Evolutionary conservation across 30 jellyfish, hydroid and myxozoan species (phyloP).

Genomic region (Aurelia aurita): DNA sequence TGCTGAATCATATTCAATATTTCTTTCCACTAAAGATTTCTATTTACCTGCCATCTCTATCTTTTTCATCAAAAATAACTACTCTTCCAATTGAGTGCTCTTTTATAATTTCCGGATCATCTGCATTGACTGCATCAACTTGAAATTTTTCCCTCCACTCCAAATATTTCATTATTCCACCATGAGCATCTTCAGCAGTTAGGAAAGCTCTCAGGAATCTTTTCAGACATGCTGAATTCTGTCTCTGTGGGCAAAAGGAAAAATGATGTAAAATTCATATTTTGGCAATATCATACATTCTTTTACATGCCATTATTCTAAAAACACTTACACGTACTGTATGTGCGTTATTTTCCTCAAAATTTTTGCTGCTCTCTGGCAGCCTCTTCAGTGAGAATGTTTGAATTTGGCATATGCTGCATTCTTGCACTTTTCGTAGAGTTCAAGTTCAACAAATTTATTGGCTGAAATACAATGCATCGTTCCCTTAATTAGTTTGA

Average conservation of each 20-base stretch:
- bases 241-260: slow-evolving; percentile 19
- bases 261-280: not conserved
- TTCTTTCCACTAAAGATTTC: not conserved
- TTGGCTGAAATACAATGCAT: no score
- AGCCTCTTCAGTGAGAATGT: no score
- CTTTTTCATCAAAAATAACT: slow-evolving; percentile 54
- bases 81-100: slow-evolving; percentile 78
- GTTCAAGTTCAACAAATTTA: no score
- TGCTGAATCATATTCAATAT: no score
- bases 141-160: slow-evolving; percentile 89
- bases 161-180: slow-evolving; percentile 60
- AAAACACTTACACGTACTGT: no score
- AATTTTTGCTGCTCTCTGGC: no score
- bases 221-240: slow-evolving; percentile 42
- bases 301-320: no score
- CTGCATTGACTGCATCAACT: slow-evolving; percentile 64
- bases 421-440: no score
- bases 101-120: slow-evolving; percentile 61
- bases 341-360: no score
- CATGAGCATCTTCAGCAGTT: slow-evolving; percentile 78
- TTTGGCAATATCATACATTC: not conserved
- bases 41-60: slow-evolving; percentile 73
- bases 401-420: no score
- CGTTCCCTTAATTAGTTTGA: no score
- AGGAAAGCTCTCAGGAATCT: slow-evolving; percentile 79